phyloP scores from a whole-genome alignment of 35 echinoderm and acorn worm genomes.

The Stichopus chloronotus region DNA sequence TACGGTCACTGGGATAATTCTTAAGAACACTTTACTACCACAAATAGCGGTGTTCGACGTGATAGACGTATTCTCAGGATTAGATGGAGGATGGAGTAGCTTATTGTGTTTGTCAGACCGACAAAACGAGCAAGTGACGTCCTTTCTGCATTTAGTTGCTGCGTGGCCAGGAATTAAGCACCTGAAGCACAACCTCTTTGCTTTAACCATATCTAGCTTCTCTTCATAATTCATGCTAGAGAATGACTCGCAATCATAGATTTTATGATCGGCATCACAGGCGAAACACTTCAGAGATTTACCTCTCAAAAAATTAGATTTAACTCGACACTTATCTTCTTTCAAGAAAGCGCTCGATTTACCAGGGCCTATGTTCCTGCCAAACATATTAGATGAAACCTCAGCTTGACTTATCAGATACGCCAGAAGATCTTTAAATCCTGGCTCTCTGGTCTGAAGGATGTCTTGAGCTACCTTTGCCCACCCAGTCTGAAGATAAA shows the following conservation, averaged over 20 bases:
- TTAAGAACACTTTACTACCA: slow-evolving; percentile 47
- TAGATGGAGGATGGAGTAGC: background rate
- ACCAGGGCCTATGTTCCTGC: slow-evolving; percentile 35
- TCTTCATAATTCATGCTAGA: slow-evolving; percentile 24
- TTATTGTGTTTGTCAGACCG: slow-evolving; percentile 50
- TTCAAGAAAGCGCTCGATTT: background rate
- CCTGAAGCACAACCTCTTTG: slow-evolving; percentile 49
- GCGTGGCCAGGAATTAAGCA: slow-evolving; percentile 58
- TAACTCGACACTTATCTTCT: background rate
- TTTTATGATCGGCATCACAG: slow-evolving; percentile 26
- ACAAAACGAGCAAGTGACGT: slow-evolving; percentile 11
- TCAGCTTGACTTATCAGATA: slow-evolving; percentile 61
- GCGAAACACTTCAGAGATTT: slow-evolving; percentile 49
- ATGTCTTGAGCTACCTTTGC: slow-evolving; percentile 54
- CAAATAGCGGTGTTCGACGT: slow-evolving; percentile 46
- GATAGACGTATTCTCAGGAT: slow-evolving; percentile 11
- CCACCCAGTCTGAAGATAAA: slow-evolving; percentile 48
- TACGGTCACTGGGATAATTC: slow-evolving; percentile 46
- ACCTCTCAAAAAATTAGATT: background rate
- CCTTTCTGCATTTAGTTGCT: slow-evolving; percentile 39
- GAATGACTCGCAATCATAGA: slow-evolving; percentile 53
- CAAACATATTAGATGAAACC: slow-evolving; percentile 62
- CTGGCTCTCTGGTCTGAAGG: slow-evolving; percentile 11
- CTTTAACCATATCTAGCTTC: slow-evolving; percentile 41
- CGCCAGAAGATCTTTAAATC: slow-evolving; percentile 36